Percentiles rank a stretch among this genome's conserved stretches.
These are phyloP conservation scores for Agrotis clavis DNA, from an alignment of 2,888 invertebrate species.

Conservation along the genomic window DNA sequence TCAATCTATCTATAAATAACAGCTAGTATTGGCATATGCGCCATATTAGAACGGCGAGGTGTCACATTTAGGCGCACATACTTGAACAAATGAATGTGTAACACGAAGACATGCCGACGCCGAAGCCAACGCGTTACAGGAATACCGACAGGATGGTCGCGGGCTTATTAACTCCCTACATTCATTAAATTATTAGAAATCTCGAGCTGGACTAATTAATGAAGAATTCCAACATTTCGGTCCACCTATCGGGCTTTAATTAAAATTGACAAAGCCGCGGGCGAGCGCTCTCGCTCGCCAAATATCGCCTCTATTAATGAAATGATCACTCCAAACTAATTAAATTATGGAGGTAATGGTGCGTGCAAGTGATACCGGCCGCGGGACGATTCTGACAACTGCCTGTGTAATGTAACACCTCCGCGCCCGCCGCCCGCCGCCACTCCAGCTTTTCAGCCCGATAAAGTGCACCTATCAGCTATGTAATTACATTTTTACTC, in stretches of 20 bases:
- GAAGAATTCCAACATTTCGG: constrained; percentile 91
- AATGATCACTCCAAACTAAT: constrained; percentile 91
- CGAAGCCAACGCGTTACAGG: constrained; percentile 77
- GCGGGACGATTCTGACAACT: constrained; percentile 64
- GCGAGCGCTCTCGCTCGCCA: constrained; percentile 84
- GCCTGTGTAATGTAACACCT: constrained; percentile 63
- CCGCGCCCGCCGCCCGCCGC: constrained; percentile 29
- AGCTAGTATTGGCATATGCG: constrained; percentile 30
- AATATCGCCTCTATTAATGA: constrained; percentile 90
- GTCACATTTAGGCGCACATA: constrained; percentile 59
- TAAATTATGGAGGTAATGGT: constrained; percentile 90
- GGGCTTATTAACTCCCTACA: constrained; percentile 87
- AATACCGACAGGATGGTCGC: constrained; percentile 82
- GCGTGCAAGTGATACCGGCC: constrained; percentile 87
- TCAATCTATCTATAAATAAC: constrained; percentile 14
- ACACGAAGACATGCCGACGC: constrained; percentile 70
- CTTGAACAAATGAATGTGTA: constrained; percentile 68
- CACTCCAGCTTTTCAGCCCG: constrained; percentile 44
- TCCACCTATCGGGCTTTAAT: constrained; percentile 90
- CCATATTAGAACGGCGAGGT: constrained; percentile 31
- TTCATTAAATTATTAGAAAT: constrained; percentile 91
- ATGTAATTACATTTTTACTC: constrained; percentile 47
- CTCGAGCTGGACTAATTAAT: constrained; percentile 89
- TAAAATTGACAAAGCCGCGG: constrained; percentile 90
- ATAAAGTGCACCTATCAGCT: constrained; percentile 34